phyloP scores from a whole-genome alignment of 1,140 invertebrate genomes.

The Zaprionus tsacasi region DNA sequence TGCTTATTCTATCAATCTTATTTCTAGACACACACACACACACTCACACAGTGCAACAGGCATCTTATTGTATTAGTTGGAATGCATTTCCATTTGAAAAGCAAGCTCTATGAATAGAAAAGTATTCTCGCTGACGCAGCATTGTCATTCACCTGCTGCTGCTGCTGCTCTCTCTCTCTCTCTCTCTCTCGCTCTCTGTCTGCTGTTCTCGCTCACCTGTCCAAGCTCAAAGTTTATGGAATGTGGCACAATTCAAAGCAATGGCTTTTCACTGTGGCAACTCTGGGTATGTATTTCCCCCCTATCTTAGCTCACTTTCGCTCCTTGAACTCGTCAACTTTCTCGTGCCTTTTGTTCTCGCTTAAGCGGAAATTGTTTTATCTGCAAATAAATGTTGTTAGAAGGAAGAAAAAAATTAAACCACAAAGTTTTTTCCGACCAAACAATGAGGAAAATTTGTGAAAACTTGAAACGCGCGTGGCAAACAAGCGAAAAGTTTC shows the following conservation, averaged over 20 bases:
- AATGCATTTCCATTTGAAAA: conserved; percentile 70
- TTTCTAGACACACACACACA: conserved; percentile 22
- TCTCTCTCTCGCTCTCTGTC: neutral
- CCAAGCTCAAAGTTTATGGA: conserved; percentile 28
- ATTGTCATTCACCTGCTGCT: conserved; percentile 33
- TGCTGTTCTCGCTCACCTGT: conserved; percentile 27
- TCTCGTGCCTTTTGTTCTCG: conserved; percentile 34
- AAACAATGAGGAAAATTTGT: conserved; percentile 11
- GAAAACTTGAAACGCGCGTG: conserved; percentile 26
- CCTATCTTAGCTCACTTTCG: conserved; percentile 8
- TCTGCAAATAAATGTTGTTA: conserved; percentile 61
- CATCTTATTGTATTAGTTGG: conserved; percentile 53
- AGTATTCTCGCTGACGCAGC: conserved; percentile 25
- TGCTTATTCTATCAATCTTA: conserved; percentile 19
- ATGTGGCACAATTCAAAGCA: conserved; percentile 45
- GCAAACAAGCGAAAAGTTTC: conserved; percentile 25
- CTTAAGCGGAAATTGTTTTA: conserved; percentile 67
- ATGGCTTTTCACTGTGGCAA: conserved; percentile 24
- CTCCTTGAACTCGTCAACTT: conserved; percentile 26
- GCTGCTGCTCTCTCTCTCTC: neutral
- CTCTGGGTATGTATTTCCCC: neutral
- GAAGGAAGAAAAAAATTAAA: conserved; percentile 8
- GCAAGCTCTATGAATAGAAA: conserved; percentile 56
- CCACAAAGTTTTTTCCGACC: conserved; percentile 41
- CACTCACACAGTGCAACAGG: neutral